Evolutionary conservation across 2,113 vertebrate genomes (phyloP).

Genomic region (Onychostruthus taczanowskii): DNA sequence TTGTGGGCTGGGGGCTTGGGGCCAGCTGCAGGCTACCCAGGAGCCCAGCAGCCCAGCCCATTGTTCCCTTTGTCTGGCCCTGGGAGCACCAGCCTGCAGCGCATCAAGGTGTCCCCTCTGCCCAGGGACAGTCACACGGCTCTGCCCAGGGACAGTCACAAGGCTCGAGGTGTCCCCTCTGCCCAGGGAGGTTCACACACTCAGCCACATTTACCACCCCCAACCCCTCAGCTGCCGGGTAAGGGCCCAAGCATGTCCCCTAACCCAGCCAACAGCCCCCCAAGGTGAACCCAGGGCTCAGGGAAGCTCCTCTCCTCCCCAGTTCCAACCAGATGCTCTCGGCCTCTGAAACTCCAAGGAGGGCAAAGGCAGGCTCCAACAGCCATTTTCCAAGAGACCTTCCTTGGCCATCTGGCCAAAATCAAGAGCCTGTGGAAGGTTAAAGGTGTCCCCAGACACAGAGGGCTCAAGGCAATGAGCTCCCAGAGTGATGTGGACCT

Average conservation of each 20-base stretch:
- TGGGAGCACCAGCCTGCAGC: not conserved
- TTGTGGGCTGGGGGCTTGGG: not conserved
- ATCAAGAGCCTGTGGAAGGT: not conserved
- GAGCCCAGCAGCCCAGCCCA: not conserved
- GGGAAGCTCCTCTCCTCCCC: not conserved
- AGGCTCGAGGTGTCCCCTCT: not conserved
- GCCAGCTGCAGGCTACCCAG: not conserved
- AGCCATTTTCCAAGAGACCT: not conserved
- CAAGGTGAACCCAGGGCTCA: not conserved
- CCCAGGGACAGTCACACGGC: not conserved
- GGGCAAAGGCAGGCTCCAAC: rapidly evolving
- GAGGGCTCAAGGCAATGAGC: not conserved
- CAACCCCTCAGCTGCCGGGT: rapidly evolving
- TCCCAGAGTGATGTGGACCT: rapidly evolving
- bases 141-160: not conserved
- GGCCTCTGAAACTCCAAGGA: rapidly evolving
- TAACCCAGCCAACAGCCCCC: not conserved
- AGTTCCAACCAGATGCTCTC: not conserved
- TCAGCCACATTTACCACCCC: rapidly evolving
- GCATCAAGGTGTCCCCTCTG: not conserved
- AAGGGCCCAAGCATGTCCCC: rapidly evolving
- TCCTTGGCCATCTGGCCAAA: not conserved
- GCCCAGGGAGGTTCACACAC: not conserved
- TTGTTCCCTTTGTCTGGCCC: constrained; percentile 38
- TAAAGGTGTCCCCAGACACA: rapidly evolving